phyloP scores from a whole-genome alignment of 2,113 vertebrate genomes.

The Thamnaconus septentrionalis region DNA sequence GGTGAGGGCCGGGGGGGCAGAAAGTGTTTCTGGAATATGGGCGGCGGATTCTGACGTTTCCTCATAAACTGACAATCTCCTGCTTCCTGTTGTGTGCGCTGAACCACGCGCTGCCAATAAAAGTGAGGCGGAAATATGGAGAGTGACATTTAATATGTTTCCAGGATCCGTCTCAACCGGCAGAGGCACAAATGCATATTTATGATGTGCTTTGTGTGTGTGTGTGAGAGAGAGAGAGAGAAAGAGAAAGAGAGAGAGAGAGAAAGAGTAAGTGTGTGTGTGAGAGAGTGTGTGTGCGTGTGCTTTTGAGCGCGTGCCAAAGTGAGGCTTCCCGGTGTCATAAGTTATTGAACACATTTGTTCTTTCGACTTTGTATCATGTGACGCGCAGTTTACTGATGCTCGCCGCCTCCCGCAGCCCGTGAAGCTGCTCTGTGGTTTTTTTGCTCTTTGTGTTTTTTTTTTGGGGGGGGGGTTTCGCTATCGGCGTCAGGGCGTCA shows the following conservation, averaged over 20 bases:
- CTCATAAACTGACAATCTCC: conserved; percentile 47
- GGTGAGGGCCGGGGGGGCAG: background rate
- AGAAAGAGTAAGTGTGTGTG: too few relatives aligned
- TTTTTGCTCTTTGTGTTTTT: conserved; percentile 9
- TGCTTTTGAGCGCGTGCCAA: conserved; percentile 28
- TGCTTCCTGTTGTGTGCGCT: conserved; percentile 32
- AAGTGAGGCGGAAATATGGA: conserved; percentile 50
- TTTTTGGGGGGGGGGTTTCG: background rate
- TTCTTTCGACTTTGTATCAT: conserved; percentile 30
- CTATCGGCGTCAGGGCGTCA: conserved; percentile 33
- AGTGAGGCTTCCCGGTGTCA: conserved; percentile 45
- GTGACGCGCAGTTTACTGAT: conserved; percentile 31
- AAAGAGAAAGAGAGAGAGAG: too few relatives aligned
- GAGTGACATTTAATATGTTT: conserved; percentile 70
- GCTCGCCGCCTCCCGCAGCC: conserved; percentile 24
- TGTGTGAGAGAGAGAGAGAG: conserved; percentile 8
- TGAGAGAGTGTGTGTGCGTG: background rate
- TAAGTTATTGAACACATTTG: conserved; percentile 64
- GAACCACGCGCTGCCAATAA: conserved; percentile 33
- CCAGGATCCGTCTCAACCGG: conserved; percentile 30
- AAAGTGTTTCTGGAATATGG: conserved; percentile 20
- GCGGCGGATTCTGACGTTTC: conserved; percentile 12
- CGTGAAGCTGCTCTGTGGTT: too few relatives aligned
- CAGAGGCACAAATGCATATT: conserved; percentile 56
- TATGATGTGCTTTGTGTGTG: conserved; percentile 49